Percentiles rank a stretch among this genome's conserved stretches.
Conservation (phyloP, 2,888 invertebrate genomes). For the Mesorhabditis spiculigera region DNA sequence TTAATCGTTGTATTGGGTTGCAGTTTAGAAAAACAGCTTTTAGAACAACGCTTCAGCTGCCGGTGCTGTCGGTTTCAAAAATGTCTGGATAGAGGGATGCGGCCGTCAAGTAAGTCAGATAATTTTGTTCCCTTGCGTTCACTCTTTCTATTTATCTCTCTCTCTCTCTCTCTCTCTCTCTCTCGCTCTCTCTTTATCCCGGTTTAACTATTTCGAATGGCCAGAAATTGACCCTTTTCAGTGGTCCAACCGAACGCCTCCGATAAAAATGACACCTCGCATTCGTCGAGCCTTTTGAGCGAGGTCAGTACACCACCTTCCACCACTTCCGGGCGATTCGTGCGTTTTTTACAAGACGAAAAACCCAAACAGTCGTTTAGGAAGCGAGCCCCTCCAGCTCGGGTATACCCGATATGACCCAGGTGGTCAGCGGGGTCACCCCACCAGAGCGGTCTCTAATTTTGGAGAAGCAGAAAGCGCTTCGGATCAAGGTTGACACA, state of each 20-base stretch:
- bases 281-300: background rate
- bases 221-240: background rate
- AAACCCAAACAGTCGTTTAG: background rate
- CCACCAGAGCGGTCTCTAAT: background rate
- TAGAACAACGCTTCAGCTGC: constrained; percentile 4
- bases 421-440: background rate
- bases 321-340: background rate
- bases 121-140: too few species aligned
- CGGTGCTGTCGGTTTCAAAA: constrained; percentile 4
- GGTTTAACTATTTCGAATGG: background rate
- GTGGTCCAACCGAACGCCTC: background rate
- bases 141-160: too few species aligned
- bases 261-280: background rate
- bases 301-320: background rate
- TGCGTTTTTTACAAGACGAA: too few species aligned
- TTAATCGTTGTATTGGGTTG: background rate
- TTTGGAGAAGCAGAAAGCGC: background rate
- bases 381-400: background rate
- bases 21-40: constrained; percentile 3
- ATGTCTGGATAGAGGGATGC: constrained; percentile 2
- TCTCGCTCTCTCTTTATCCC: too few species aligned
- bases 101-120: background rate
- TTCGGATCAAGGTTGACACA: background rate
- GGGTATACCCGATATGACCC: background rate
- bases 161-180: too few species aligned